These are phyloP conservation scores for Polypedilum vanderplanki DNA, from an alignment of 1,140 invertebrate genomes.

Conservation along the genomic window DNA sequence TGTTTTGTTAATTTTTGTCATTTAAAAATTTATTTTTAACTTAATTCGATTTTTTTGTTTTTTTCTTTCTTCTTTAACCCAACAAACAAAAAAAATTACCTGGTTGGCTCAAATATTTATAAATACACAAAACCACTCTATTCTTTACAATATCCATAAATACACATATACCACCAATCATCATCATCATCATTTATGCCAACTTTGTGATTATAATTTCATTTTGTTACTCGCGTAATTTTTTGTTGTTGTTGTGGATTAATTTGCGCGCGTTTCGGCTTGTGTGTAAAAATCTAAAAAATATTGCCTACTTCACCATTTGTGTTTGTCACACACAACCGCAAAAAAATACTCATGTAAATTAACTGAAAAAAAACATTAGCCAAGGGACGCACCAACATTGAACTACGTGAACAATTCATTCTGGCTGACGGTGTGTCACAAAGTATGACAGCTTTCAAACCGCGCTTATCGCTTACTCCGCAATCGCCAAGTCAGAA, in stretches of 20 bases:
- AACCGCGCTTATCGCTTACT: constrained; percentile 74
- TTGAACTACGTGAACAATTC: constrained; percentile 97
- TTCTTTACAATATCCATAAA: background rate
- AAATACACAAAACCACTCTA: constrained; percentile 32
- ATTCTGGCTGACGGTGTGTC: constrained; percentile 95
- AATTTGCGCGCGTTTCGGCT: constrained; percentile 33
- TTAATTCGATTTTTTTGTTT: constrained; percentile 39
- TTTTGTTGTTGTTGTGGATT: constrained; percentile 26
- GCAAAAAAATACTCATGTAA: constrained; percentile 33
- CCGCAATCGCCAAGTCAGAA: constrained; percentile 57
- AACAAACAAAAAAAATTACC: constrained; percentile 23
- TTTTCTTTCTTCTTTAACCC: constrained; percentile 36
- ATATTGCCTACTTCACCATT: constrained; percentile 33
- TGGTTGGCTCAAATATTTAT: constrained; percentile 1
- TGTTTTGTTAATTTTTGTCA: constrained; percentile 1
- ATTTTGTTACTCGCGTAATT: constrained; percentile 37
- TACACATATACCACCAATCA: too few species aligned
- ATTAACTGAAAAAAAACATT: too few species aligned
- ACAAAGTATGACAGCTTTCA: constrained; percentile 95
- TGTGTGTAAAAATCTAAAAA: constrained; percentile 34
- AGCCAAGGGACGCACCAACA: constrained; percentile 99
- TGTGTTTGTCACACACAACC: constrained; percentile 31
- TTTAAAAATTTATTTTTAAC: background rate
- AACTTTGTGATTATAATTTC: constrained; percentile 31
- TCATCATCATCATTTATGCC: constrained; percentile 32